phyloP scores from a whole-genome alignment of 1,140 invertebrate species.

The Calliphora vicina region DNA sequence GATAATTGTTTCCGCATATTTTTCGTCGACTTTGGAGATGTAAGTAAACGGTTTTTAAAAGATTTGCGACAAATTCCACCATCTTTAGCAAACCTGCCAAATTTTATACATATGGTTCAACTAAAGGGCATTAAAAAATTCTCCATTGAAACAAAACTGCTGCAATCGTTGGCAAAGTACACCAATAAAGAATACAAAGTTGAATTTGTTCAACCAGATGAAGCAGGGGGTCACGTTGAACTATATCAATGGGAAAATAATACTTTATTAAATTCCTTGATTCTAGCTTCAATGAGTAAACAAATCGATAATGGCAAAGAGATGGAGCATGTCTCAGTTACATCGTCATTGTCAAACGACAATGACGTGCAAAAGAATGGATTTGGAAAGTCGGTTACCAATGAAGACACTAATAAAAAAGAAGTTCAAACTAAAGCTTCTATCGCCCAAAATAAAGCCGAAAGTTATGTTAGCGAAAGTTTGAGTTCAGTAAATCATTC shows the following conservation, averaged over 20 bases:
- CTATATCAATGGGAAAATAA: constrained; percentile 35
- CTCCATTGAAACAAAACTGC: constrained; percentile 18
- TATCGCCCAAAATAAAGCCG: not conserved
- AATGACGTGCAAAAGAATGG: not conserved
- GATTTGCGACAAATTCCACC: constrained; percentile 45
- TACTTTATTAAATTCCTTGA: constrained; percentile 41
- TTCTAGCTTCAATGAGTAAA: not conserved
- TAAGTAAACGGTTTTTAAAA: not conserved
- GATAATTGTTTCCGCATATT: constrained; percentile 35
- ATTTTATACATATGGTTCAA: constrained; percentile 40
- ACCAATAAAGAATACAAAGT: constrained; percentile 37
- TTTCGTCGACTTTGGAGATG: constrained; percentile 47
- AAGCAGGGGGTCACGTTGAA: constrained; percentile 36
- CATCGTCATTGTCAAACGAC: not conserved
- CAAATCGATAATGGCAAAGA: not conserved
- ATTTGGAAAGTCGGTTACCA: not conserved
- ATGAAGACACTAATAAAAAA: not conserved
- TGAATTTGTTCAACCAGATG: not conserved
- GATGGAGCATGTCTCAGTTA: not conserved
- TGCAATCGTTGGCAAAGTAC: constrained; percentile 38
- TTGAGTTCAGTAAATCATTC: not conserved
- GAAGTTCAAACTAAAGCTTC: not conserved
- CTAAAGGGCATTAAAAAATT: constrained; percentile 42
- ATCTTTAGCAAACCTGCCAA: constrained; percentile 44
- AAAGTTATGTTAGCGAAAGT: not conserved